Evolutionary conservation across 2,113 vertebrate genomes (phyloP), one percentile per base, ranked within the genome.

Genomic region (Pangasianodon hypophthalmus): DNA sequence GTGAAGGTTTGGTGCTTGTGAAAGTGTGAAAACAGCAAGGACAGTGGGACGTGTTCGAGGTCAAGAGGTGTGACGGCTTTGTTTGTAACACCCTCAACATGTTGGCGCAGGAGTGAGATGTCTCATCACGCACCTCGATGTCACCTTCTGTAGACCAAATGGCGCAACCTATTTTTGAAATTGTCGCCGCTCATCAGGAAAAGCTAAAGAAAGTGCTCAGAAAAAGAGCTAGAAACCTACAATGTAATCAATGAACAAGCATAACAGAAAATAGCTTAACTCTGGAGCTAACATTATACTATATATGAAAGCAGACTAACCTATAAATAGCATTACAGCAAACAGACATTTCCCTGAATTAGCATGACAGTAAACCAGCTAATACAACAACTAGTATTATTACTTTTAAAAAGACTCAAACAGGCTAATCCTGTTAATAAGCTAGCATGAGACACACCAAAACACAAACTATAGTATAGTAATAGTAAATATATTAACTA

Each of bases 21-120:
- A 5, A 80, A 13, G 91, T 83, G 89, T 82, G 89, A 90, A 77
- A 29, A 71, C 64, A 67, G 79, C 90, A 87, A 41, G 88, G 71
- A 84, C 56, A 19, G 87, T 62, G 50, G 48, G 88, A 79, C 11
- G 87, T 88, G 86, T 88, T 69, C 26, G 87, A 85, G 88, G 86
- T 86, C 89, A 83, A 41, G 87, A 90, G 91, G 91, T 89, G 81
- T 50, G 88, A 91, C 50, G 64, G 86, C 41, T 87, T 87, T 64
- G 85, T 88, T 86, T 73, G 73, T 79, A 87, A 92, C 87, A 85
- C 89, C 87, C 83, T 84, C n/a, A 10, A 82, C 48, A 50, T 82
- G 87, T 82, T 41, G 21, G 88, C 71, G 60, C 88, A 91, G 56
- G 50, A 56, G 52, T 48, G 73, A 82, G 50, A 73, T 50, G 77